These are phyloP conservation scores for Solea senegalensis DNA, from an alignment of 2,113 vertebrate genomes.

Conservation along the genomic window DNA sequence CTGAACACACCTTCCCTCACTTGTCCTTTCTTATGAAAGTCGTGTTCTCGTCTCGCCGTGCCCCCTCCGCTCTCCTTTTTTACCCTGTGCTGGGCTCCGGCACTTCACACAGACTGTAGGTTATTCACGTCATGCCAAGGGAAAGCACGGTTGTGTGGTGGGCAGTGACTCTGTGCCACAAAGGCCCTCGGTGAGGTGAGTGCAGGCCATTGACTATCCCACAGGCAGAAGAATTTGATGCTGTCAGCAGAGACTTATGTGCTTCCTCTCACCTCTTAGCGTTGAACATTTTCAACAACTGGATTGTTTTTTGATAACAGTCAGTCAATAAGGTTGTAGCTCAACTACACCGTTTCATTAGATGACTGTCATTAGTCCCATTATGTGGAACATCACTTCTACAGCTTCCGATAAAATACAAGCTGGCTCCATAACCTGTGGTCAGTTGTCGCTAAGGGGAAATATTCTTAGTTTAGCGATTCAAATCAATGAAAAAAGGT, in stretches of 20 bases:
- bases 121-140: slow-evolving; percentile 81
- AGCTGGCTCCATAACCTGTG: too few species aligned
- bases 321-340: too few species aligned
- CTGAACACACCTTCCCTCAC: slow-evolving; percentile 18
- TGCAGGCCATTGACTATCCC: slow-evolving; percentile 56
- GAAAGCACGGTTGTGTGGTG: slow-evolving; percentile 49
- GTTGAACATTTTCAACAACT: not conserved
- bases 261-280: slow-evolving; percentile 1
- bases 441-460: too few species aligned
- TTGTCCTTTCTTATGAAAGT: slow-evolving; percentile 51
- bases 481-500: too few species aligned
- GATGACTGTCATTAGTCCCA: too few species aligned
- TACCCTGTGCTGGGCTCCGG: slow-evolving; percentile 33
- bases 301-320: not conserved
- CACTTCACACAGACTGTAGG: slow-evolving; percentile 70
- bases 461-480: too few species aligned
- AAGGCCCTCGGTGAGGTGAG: slow-evolving; percentile 63
- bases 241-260: slow-evolving; percentile 22
- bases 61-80: slow-evolving; percentile 7
- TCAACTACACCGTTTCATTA: too few species aligned
- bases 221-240: not conserved
- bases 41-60: slow-evolving; percentile 42
- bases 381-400: too few species aligned
- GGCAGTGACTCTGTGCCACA: slow-evolving; percentile 27
- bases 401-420: too few species aligned